A percentile compares a stretch with the other conserved stretches of the same genome.
Conservation (phyloP, 2,888 invertebrate genomes). For the Watsonalla cultraria region DNA sequence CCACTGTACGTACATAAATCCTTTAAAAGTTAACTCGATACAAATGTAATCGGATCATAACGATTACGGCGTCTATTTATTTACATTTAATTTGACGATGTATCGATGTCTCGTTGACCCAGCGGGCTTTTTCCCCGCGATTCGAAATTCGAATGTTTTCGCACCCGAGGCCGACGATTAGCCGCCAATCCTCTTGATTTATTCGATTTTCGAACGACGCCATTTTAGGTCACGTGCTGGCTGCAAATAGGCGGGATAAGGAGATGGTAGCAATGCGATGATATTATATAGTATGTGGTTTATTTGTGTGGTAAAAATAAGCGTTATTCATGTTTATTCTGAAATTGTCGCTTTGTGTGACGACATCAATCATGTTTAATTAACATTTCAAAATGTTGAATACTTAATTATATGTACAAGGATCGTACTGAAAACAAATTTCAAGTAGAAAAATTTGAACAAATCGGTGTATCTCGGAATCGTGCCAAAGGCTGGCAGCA, state of each 20-base stretch:
- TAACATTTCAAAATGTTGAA: too few species aligned
- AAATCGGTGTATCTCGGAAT: too few species aligned
- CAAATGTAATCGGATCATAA: slow-evolving; percentile 4
- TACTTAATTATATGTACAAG: too few species aligned
- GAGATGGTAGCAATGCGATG: slow-evolving; percentile 13
- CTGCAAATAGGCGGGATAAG: slow-evolving; percentile 46
- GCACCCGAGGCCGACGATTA: slow-evolving; percentile 49
- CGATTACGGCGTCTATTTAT: slow-evolving; percentile 26
- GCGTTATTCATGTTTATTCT: too few species aligned
- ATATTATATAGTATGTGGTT: slow-evolving; percentile 3
- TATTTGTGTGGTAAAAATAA: neutral
- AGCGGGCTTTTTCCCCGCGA: slow-evolving; percentile 13
- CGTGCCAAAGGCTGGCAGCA: too few species aligned
- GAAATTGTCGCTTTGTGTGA: too few species aligned
- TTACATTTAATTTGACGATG: slow-evolving; percentile 29
- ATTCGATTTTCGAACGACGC: slow-evolving; percentile 63
- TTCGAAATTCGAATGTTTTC: slow-evolving; percentile 37
- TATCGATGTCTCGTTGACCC: slow-evolving; percentile 5
- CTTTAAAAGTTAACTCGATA: neutral
- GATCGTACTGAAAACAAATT: too few species aligned
- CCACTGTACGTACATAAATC: neutral
- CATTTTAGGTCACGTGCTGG: slow-evolving; percentile 66
- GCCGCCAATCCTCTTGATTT: slow-evolving; percentile 71
- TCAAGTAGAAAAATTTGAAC: too few species aligned
- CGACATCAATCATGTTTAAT: too few species aligned